These are phyloP conservation scores for Misgurnus mizolepis DNA, from an alignment of 2,113 vertebrate genomes.

Conservation along the genomic window DNA sequence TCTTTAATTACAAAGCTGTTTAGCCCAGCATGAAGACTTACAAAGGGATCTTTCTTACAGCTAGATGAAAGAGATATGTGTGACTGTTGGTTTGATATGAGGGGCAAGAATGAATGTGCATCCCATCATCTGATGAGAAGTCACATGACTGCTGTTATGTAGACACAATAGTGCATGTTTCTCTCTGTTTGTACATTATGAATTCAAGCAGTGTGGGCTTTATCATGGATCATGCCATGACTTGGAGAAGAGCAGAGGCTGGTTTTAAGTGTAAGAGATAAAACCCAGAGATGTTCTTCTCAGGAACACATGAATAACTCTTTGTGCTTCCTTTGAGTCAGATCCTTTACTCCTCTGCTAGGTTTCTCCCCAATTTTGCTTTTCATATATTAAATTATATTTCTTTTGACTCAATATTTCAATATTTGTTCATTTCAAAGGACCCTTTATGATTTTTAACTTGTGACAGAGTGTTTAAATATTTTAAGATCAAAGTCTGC, in stretches of 20 bases:
- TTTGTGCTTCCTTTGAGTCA: slow-evolving; percentile 27
- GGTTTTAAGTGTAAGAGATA: slow-evolving; percentile 15
- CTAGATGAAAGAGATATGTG: not conserved
- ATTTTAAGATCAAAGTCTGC: no score
- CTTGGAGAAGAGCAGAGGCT: slow-evolving; percentile 8
- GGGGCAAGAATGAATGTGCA: slow-evolving; percentile 24
- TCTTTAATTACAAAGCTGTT: not conserved
- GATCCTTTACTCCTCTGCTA: not conserved
- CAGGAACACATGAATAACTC: slow-evolving; percentile 15
- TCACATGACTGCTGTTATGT: not conserved
- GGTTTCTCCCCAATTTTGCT: not conserved
- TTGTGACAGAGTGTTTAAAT: no score
- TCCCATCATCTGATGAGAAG: slow-evolving; percentile 14
- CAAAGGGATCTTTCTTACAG: not conserved
- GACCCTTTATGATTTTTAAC: no score
- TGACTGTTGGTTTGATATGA: not conserved
- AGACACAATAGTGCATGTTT: not conserved
- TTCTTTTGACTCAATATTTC: no score
- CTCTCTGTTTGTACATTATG: not conserved
- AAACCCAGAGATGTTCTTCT: not conserved
- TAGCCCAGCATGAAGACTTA: slow-evolving; percentile 6
- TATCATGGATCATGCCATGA: slow-evolving; percentile 26
- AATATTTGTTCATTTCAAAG: no score
- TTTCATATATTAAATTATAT: not conserved
- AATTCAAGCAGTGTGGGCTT: slow-evolving; percentile 30